Evolutionary conservation across 2,888 invertebrate genomes (phyloP).

Genomic region (Hydrotaea diabolus): DNA sequence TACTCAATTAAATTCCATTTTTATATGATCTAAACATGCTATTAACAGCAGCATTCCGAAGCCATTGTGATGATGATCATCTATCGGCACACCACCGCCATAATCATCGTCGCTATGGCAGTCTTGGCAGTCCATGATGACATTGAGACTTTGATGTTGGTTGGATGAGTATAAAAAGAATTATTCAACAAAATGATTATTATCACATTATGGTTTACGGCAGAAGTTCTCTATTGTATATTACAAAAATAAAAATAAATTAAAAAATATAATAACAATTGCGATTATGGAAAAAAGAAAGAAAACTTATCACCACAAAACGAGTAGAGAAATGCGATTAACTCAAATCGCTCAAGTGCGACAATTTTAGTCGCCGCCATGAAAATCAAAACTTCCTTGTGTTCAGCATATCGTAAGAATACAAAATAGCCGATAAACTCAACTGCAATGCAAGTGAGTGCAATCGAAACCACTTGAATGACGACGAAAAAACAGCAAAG

Average conservation of each 20-base stretch:
- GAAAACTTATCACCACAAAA: constrained; percentile 24
- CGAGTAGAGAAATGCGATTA: not conserved
- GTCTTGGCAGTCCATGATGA: no score
- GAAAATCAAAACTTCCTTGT: constrained; percentile 11
- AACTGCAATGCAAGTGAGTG: no score
- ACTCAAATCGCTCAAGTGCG: constrained; percentile 11
- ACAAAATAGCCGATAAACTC: constrained; percentile 18
- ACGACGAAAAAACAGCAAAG: not conserved
- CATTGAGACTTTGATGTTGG: no score
- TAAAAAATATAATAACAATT: not conserved
- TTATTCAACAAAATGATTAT: not conserved
- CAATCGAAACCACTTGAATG: not conserved
- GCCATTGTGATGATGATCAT: no score
- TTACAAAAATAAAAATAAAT: no score
- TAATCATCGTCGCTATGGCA: not conserved
- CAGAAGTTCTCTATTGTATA: not conserved
- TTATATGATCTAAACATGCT: not conserved
- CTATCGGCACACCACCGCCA: not conserved
- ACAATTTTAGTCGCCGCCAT: not conserved
- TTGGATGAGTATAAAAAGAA: no score
- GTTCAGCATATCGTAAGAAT: not conserved
- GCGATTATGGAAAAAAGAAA: constrained; percentile 1
- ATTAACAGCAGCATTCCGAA: not conserved
- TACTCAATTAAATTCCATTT: not conserved
- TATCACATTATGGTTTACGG: not conserved